Conservation (phyloP, 2,888 invertebrate species). For the Eilema depressum region DNA sequence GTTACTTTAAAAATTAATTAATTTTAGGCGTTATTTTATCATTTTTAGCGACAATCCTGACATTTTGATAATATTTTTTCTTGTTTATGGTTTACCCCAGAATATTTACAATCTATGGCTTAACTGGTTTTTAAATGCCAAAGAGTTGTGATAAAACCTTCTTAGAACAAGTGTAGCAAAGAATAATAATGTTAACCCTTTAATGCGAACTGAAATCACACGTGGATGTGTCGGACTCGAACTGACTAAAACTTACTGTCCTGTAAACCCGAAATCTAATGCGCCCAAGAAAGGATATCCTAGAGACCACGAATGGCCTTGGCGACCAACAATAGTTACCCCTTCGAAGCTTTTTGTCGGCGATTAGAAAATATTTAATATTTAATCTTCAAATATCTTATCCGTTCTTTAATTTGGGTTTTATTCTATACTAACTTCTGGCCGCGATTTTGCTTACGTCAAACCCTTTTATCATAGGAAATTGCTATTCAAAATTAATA, state of each 20-base stretch:
- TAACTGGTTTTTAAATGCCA: neutral
- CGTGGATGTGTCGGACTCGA: no score
- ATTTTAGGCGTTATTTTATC: neutral
- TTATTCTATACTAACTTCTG: neutral
- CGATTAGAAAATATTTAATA: no score
- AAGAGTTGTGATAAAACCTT: neutral
- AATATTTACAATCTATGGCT: neutral
- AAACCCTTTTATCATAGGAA: neutral
- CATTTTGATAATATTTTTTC: neutral
- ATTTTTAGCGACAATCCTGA: neutral
- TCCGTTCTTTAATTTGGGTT: no score
- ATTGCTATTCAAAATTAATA: conserved; percentile 7
- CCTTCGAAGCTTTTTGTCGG: no score
- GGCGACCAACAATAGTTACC: no score
- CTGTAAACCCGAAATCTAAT: no score
- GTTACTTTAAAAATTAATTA: neutral
- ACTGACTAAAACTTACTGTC: no score
- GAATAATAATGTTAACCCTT: neutral
- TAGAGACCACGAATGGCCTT: no score
- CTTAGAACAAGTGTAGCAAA: neutral
- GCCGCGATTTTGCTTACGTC: neutral
- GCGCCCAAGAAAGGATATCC: no score
- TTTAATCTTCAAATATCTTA: no score
- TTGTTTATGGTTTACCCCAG: neutral
- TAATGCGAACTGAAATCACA: no score